phyloP scores from a whole-genome alignment of 2,888 invertebrate genomes.

The Argyra leucocephala region DNA sequence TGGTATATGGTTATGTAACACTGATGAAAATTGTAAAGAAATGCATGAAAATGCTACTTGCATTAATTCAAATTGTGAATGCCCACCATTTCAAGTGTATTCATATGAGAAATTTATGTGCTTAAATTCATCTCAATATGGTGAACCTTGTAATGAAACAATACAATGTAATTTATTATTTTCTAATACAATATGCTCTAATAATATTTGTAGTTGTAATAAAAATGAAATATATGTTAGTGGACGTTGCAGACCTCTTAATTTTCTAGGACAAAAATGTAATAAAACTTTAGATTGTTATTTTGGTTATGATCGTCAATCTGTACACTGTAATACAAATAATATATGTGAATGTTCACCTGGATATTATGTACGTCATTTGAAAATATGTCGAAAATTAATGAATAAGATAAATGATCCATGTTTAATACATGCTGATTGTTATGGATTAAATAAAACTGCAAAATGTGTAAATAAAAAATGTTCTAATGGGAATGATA shows the following conservation, averaged over 20 bases:
- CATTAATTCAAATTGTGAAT: background rate
- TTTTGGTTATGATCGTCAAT: conserved; percentile 42
- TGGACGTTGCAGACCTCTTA: conserved; percentile 39
- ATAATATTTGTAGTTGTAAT: conserved; percentile 42
- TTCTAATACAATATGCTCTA: conserved; percentile 42
- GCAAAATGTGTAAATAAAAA: conserved; percentile 33
- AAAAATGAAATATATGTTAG: conserved; percentile 39
- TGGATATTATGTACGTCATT: conserved; percentile 42
- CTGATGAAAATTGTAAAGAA: background rate
- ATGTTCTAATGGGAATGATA: conserved; percentile 25
- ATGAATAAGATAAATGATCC: conserved; percentile 35
- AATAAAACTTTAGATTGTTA: conserved; percentile 39
- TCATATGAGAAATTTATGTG: background rate
- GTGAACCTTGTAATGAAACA: conserved; percentile 39
- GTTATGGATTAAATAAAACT: conserved; percentile 33
- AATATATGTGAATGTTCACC: conserved; percentile 39
- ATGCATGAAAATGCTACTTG: background rate
- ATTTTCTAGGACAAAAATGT: conserved; percentile 36
- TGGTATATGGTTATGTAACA: background rate
- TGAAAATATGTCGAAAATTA: conserved; percentile 38
- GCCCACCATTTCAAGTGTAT: background rate
- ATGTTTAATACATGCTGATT: conserved; percentile 41
- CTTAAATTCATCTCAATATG: conserved; percentile 28
- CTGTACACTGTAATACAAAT: conserved; percentile 36
- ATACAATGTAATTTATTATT: conserved; percentile 45